A percentile compares a stretch with the other conserved stretches of the same genome.
These are phyloP conservation scores for Gallinago jamesoni DNA, from an alignment of 2,113 vertebrate genomes.

Conservation along the genomic window DNA sequence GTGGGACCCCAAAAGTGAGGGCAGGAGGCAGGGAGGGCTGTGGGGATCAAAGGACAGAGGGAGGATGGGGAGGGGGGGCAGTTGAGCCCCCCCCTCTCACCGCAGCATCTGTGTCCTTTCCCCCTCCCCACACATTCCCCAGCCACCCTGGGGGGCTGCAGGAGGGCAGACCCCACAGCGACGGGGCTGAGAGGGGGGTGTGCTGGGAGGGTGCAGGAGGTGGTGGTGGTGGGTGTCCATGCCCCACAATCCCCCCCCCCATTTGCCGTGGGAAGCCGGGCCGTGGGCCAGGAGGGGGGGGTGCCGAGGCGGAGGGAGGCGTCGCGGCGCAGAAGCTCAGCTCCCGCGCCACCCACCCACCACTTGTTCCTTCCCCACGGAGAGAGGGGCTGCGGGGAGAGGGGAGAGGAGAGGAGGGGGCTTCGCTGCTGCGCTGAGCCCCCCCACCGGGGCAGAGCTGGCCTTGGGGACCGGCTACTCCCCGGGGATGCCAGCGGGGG, in stretches of 20 bases:
- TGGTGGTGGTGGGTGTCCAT: fast-evolving
- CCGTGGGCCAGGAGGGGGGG: background rate
- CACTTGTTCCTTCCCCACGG: background rate
- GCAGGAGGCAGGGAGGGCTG: background rate
- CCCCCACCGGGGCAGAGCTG: fast-evolving
- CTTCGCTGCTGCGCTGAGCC: background rate
- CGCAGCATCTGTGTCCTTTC: fast-evolving
- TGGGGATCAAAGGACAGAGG: background rate
- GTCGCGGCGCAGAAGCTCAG: background rate
- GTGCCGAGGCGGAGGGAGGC: background rate
- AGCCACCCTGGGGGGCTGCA: background rate
- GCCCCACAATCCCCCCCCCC: fast-evolving
- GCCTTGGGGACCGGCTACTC: background rate
- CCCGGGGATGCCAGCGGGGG: background rate
- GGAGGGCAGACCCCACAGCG: fast-evolving
- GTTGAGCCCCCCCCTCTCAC: fast-evolving
- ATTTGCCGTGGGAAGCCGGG: background rate
- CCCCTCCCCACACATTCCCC: background rate
- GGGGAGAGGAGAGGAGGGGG: background rate
- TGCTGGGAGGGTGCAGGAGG: fast-evolving
- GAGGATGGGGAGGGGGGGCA: background rate
- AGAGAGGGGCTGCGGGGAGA: background rate
- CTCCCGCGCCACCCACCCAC: background rate
- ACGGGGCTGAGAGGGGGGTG: background rate
- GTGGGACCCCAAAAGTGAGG: background rate